phyloP scores from a whole-genome alignment of 2,888 invertebrate species.

The Xiphydria camelus region DNA sequence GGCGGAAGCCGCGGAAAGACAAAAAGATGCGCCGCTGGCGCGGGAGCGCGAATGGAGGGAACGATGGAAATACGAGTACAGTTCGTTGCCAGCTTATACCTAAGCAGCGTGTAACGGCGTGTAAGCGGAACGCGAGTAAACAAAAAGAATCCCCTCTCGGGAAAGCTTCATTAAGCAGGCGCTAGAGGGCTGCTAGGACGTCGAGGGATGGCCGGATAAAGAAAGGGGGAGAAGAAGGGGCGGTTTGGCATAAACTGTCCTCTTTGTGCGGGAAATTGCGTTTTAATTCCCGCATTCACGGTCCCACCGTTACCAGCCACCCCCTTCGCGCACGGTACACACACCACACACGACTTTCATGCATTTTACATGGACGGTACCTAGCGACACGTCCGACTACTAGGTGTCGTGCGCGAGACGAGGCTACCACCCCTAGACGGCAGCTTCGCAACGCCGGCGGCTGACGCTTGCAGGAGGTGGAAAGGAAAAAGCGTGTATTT shows the following conservation, averaged over 20 bases:
- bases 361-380: constrained; percentile 49
- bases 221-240: constrained; percentile 25
- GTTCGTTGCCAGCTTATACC: background rate
- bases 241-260: constrained; percentile 52
- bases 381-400: constrained; percentile 9
- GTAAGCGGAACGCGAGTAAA: constrained; percentile 24
- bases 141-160: constrained; percentile 43
- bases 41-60: constrained; percentile 7
- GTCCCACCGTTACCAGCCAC: constrained; percentile 37
- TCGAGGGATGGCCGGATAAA: constrained; percentile 13
- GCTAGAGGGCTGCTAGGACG: constrained; percentile 28
- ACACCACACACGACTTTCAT: constrained; percentile 42
- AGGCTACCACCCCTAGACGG: too few relatives aligned
- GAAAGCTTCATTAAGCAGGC: constrained; percentile 53
- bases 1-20: constrained; percentile 16
- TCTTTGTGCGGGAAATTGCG: constrained; percentile 57
- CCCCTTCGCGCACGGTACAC: constrained; percentile 38
- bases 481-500: too few relatives aligned
- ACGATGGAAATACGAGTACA: background rate
- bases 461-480: too few relatives aligned
- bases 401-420: too few relatives aligned
- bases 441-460: too few relatives aligned
- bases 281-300: constrained; percentile 56
- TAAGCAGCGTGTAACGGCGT: background rate
- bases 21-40: constrained; percentile 16